Evolutionary conservation across 2,888 invertebrate genomes (phyloP), one percentile per base, ranked within the genome.

Genomic region (Mesorhabditis spiculigera): DNA sequence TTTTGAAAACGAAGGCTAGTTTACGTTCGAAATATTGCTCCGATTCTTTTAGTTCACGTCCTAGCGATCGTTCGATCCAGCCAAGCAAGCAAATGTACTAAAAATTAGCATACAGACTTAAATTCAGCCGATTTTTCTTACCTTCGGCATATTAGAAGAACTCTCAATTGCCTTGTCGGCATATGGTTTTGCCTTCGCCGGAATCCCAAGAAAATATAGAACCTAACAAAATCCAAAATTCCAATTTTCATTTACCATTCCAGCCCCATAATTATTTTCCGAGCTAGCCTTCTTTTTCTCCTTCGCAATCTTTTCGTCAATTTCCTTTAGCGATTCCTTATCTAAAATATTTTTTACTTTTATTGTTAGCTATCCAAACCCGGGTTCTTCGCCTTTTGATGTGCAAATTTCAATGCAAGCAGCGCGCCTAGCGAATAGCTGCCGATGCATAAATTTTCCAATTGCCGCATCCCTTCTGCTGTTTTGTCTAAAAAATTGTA

Each of bases 391-490:
- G 76, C 76, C 50, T 68, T 69, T 28, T 65, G 66, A 67, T 78
- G 78, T 13, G 78, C 76, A 69, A 71, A 72, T 71, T 74, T 76
- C 41, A 75, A 43, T 4, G 75, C 78, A 44, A 73, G 63, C 5
- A 75, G 68, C 1, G 72, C 74, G 44, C 76, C 78, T 6, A 78
- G 68, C 50, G 71, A 66, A 65, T 66, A 68, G 8, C 74, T 65
- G 13, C 74, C 74, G 50, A 75, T 73, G 13, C 66, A 68, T 4
- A 74, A 10, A 6, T 71, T 65, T 10, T 78, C 79, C 43, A 83
- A 66, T 6, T 73, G 69, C 28, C 83, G 77, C 16, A 83, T 78
- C 1, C 81, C 81, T 50, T 83, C 83, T 4, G 83, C 70, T 3
- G 78, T 66, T 70, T 78, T 80, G 3, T 82, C 82, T 81, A 42